phyloP scores from a whole-genome alignment of 2,888 invertebrate genomes.

The Oligia strigilis region DNA sequence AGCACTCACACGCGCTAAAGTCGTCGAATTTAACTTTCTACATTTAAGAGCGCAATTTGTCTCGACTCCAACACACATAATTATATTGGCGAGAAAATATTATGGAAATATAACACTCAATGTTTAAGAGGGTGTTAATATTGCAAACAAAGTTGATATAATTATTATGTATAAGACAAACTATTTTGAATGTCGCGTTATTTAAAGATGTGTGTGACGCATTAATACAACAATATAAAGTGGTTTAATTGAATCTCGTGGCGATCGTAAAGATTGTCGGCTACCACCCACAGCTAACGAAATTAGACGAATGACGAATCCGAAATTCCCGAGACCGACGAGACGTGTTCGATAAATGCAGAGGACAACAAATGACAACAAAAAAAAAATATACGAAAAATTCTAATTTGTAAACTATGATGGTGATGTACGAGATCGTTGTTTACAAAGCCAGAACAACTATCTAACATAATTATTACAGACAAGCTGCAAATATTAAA shows the following conservation, averaged over 20 bases:
- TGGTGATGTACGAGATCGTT: conserved; percentile 16
- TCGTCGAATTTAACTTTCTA: conserved; percentile 50
- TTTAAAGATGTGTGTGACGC: conserved; percentile 46
- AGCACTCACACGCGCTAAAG: conserved; percentile 47
- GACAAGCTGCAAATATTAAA: conserved; percentile 24
- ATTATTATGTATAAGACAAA: conserved; percentile 23
- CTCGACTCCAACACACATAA: conserved; percentile 55
- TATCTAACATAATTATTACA: conserved; percentile 16
- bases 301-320: conserved; percentile 81
- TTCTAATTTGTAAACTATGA: conserved; percentile 23
- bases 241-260: conserved; percentile 71
- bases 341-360: conserved; percentile 38
- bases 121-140: conserved; percentile 57
- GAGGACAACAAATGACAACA: conserved; percentile 31
- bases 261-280: conserved; percentile 68
- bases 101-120: conserved; percentile 61
- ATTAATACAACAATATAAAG: conserved; percentile 65
- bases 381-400: conserved; percentile 10
- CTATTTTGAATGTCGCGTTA: conserved; percentile 43
- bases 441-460: conserved; percentile 24
- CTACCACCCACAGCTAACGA: conserved; percentile 79
- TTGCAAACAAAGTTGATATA: conserved; percentile 52
- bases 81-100: conserved; percentile 56
- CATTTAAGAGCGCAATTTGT: conserved; percentile 62
- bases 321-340: conserved; percentile 22